Base-by-base conservation (phyloP, 2,797 vertebrate genomes). In the Chrosomus eos region DNA sequence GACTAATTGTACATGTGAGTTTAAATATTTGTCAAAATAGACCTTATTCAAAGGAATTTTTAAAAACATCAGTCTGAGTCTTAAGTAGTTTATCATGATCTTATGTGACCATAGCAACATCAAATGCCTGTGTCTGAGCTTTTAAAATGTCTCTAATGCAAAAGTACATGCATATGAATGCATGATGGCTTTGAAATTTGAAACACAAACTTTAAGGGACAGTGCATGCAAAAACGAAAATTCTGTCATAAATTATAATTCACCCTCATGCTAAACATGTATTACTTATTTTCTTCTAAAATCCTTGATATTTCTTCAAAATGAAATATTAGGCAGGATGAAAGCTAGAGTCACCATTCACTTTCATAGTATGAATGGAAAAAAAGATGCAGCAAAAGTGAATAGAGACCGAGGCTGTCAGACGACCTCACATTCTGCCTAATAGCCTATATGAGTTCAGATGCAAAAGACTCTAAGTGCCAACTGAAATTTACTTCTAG, bases 21-120 rank as follows among this genome's bases (percentile, higher is more conserved):
- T 73, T 19, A 62, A 51, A 62, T 28, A 75, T 26, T 36, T 66
- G 58, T 64, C 81, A 38, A 66, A 82, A 64, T 74, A 45, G 31
- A 28, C 45, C 16, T 7, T 53, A 53, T 38, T 68, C 31, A 58
- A 53, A 71, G 33, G 76, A 45, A 1, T 64, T 78, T 76, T 40
- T 26, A 7, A 21, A 73, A 64, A 79, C 26, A 23, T 79, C 18
- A 28, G 23, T 79, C 3, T 19, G 1, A 40, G n/a, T 58, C n/a
- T 48, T 64, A 7, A 40, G 75, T 78, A 31, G 38, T 78, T 33
- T 3, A 48, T n/a, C 16, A 45, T 19, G 6, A 31, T 21, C n/a
- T 45, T 11, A 66, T 26, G 70, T 33, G 28, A 66, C 31, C 43
- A 53, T 16, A 53, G 8, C 31, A 66, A 67, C 64, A 45, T 33